Base-by-base conservation (phyloP, 2,888 invertebrate species). In the Petrolisthes cinctipes region DNA sequence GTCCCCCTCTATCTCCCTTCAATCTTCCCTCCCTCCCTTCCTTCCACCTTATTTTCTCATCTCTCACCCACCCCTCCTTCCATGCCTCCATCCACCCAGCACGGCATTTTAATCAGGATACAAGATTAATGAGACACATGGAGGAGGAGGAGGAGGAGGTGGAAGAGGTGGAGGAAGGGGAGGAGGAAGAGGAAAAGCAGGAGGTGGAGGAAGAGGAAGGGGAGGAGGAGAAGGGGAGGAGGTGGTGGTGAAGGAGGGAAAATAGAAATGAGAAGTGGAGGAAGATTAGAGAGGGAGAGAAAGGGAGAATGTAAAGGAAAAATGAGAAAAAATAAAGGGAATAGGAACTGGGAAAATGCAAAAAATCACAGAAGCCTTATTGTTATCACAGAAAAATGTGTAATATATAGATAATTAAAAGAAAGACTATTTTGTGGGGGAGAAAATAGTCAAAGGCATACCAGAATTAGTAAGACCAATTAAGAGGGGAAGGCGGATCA, bases 51-150 rank as follows among this genome's bases (percentile, higher is more conserved):
- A n/a, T n/a, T 6, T n/a, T 71, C 20, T 4, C 79, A 9, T 17
- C 79, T 56, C 80, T 54, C 54, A 5, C 5, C 79, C 6, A 14
- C 54, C 14, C 14, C n/a, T 0, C n/a, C 51, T 54, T 37, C 53
- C 78, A 11, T 37, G 4, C 54, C 79, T 37, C 76, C 51, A 6
- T 51, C 23, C 37, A 51, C 7, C 53, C 51, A 54, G 80, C 20
- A n/a, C n/a, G 23, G 80, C 80, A 80, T 80, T 80, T 53, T 80
- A 80, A 80, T 80, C 80, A 80, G 57, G 80, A 56, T 57, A 57
- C 61, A 80, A 80, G 80, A 80, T 80, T 80, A 80, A 80, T 80
- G 80, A 57, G n/a, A n/a, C 23, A 37, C 9, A n/a, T 4, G 20
- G 17, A 14, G 20, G 20, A 23, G 57, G 57, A 6, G n/a, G n/a